Evolutionary conservation across 2,113 vertebrate genomes (phyloP).

Genomic region (Arenaria interpres): DNA sequence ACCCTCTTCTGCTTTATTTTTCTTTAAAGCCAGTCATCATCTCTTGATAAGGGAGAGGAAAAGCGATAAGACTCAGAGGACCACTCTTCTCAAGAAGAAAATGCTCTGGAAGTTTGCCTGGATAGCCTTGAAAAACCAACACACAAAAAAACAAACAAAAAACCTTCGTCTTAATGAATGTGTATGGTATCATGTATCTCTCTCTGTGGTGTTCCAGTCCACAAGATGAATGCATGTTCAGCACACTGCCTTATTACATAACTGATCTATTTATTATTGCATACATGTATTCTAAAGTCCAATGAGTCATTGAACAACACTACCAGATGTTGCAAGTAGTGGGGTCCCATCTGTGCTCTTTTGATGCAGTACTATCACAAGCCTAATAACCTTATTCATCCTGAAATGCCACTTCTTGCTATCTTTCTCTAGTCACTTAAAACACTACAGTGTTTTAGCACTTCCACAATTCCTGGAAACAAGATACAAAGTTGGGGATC

Average conservation of each 20-base stretch:
- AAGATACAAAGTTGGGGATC: constrained; percentile 28
- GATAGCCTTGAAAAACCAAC: constrained; percentile 88
- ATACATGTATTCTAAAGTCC: constrained; percentile 76
- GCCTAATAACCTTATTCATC: constrained; percentile 66
- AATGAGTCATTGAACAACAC: constrained; percentile 70
- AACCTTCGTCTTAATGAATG: constrained; percentile 85
- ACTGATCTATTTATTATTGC: constrained; percentile 92
- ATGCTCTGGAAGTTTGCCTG: constrained; percentile 81
- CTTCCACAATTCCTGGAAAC: constrained; percentile 60
- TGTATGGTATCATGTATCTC: constrained; percentile 83
- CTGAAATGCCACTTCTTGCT: constrained; percentile 61
- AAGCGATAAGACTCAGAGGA: constrained; percentile 73
- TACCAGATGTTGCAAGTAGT: constrained; percentile 68
- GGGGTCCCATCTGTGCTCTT: constrained; percentile 57
- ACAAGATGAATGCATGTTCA: constrained; percentile 88
- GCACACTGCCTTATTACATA: constrained; percentile 92
- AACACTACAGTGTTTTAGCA: constrained; percentile 40
- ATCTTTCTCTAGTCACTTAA: constrained; percentile 55
- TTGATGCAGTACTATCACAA: constrained; percentile 69
- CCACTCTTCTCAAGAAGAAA: constrained; percentile 82
- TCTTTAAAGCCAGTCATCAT: constrained; percentile 77
- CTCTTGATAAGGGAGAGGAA: constrained; percentile 76
- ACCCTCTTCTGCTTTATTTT: constrained; percentile 77
- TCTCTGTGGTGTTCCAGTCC: constrained; percentile 80
- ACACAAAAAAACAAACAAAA: constrained; percentile 58